These are phyloP conservation scores for Habroteleia sp. DNA, from an alignment of 2,888 invertebrate genomes.

Conservation along the genomic window DNA sequence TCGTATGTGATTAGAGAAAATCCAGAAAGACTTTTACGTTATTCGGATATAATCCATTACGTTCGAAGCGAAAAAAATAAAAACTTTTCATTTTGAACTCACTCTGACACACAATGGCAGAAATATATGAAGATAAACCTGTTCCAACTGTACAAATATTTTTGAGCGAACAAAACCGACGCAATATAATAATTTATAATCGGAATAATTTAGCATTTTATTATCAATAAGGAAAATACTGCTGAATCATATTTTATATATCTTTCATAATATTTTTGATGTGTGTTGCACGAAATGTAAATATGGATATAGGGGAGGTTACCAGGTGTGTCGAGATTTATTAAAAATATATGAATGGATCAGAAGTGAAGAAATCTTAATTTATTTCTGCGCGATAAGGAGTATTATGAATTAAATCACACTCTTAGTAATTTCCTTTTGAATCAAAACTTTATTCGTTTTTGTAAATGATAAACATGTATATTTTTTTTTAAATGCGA, in stretches of 20 bases:
- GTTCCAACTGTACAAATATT: conserved; percentile 30
- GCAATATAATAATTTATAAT: conserved; percentile 29
- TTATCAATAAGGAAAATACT: conserved; percentile 43
- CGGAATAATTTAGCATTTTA: conserved; percentile 43
- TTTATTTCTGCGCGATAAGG: too few species aligned
- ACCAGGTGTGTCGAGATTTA: conserved; percentile 40
- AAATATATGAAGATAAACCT: conserved; percentile 33
- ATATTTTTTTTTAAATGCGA: too few species aligned
- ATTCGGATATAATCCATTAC: conserved; percentile 35
- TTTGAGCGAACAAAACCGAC: conserved; percentile 20
- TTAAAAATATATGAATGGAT: conserved; percentile 11
- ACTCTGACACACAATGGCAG: conserved; percentile 8
- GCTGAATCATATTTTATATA: conserved; percentile 44
- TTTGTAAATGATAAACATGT: too few species aligned
- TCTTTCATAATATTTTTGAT: conserved; percentile 53
- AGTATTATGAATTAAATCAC: too few species aligned
- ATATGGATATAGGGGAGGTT: conserved; percentile 15
- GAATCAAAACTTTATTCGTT: too few species aligned
- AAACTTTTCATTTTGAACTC: conserved; percentile 17
- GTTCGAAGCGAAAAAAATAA: conserved; percentile 9
- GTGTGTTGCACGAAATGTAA: conserved; percentile 37
- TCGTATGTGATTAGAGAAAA: conserved; percentile 49
- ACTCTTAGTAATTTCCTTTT: too few species aligned
- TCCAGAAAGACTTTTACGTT: conserved; percentile 44
- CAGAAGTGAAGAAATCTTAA: conserved; percentile 33